Conservation (phyloP, 2,888 invertebrate species). For the Rapana venosa region DNA sequence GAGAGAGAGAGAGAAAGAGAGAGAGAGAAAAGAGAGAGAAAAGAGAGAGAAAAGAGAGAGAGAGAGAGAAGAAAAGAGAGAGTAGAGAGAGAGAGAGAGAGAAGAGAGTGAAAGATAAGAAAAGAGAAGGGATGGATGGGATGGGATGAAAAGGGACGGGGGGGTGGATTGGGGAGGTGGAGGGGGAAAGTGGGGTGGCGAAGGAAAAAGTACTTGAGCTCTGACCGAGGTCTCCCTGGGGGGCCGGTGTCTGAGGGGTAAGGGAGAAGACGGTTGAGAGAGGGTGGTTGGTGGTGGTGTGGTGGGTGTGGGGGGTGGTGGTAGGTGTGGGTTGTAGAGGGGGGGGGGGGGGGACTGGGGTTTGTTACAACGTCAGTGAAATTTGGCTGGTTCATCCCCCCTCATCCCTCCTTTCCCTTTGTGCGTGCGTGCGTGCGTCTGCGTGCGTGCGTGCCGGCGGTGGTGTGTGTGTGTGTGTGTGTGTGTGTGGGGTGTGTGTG, state of each 20-base stretch:
- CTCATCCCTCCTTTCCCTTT: no score
- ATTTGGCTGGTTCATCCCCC: no score
- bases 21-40: background rate
- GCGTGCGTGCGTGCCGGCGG: no score
- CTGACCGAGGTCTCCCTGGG: background rate
- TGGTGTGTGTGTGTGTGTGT: no score
- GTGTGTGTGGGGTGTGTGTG: no score
- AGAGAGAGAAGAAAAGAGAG: background rate
- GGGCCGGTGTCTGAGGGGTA: background rate
- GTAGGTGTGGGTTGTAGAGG: background rate
- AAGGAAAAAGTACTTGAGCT: background rate
- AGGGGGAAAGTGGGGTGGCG: no score
- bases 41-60: background rate
- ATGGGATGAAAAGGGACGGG: background rate
- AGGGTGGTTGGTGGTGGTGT: background rate
- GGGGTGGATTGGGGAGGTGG: background rate
- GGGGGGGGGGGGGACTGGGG: background rate
- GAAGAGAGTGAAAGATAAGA: background rate
- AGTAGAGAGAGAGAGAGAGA: background rate
- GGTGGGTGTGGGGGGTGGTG: no score
- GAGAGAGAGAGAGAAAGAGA: background rate
- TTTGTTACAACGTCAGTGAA: no score
- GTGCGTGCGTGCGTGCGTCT: no score
- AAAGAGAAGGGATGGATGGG: background rate
- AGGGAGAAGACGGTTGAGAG: background rate